A percentile compares a stretch with the other conserved stretches of the same genome.
Conservation (phyloP, 2,888 invertebrate genomes). For the Macaria notata region DNA sequence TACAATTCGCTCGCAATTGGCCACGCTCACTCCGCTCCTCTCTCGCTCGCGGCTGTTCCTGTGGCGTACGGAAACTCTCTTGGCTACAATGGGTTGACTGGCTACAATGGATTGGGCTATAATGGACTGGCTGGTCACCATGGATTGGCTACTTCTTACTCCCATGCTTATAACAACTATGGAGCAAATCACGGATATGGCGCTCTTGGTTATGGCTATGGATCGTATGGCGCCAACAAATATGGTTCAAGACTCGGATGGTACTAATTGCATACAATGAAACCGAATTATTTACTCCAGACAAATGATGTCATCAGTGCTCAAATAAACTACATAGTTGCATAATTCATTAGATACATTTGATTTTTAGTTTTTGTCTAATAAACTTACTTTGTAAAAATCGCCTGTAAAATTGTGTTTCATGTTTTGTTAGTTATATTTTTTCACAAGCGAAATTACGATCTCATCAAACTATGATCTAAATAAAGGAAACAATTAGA, state of each 20-base stretch:
- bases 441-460: too few species aligned
- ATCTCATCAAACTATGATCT: too few species aligned
- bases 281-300: too few species aligned
- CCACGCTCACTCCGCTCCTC: constrained; percentile 5
- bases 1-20: constrained; percentile 7
- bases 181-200: constrained; percentile 20
- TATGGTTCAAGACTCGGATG: constrained; percentile 13
- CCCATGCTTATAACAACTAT: constrained; percentile 13
- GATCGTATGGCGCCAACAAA: constrained; percentile 16
- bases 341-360: too few species aligned
- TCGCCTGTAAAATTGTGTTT: too few species aligned
- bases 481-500: too few species aligned
- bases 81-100: constrained; percentile 6
- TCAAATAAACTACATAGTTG: too few species aligned
- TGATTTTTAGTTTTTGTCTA: too few species aligned
- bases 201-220: constrained; percentile 26
- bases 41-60: constrained; percentile 3
- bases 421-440: too few species aligned
- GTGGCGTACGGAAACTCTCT: constrained; percentile 15
- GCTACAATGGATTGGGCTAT: constrained; percentile 5
- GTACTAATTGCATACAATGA: constrained; percentile 1
- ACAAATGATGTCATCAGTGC: too few species aligned
- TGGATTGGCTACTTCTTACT: constrained; percentile 11
- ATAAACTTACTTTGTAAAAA: too few species aligned
- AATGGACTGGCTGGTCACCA: constrained; percentile 11